A percentile compares a stretch with the other conserved stretches of the same genome.
Conservation (phyloP, 1,140 invertebrate species). For the Dreissena rostriformis region DNA sequence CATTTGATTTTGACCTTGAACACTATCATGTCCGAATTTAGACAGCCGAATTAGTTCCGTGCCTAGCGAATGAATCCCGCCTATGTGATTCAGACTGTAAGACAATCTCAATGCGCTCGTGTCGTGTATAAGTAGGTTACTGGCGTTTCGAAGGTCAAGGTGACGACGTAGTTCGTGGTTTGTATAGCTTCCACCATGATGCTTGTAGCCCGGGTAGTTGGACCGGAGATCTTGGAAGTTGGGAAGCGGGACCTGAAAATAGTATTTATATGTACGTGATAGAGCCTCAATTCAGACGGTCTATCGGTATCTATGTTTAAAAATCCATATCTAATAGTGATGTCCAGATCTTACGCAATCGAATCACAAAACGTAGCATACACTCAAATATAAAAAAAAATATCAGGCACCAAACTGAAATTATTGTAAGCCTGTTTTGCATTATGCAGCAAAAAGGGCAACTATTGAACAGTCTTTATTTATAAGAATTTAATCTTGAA, state of each 20-base stretch:
- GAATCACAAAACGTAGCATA: too few species aligned
- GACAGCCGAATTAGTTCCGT: conserved; percentile 69
- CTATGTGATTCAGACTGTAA: conserved; percentile 74
- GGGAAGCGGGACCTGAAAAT: conserved; percentile 70
- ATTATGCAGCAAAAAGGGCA: too few species aligned
- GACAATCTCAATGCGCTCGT: conserved; percentile 77
- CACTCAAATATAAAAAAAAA: too few species aligned
- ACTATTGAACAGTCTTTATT: too few species aligned
- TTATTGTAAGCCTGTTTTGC: too few species aligned
- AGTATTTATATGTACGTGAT: neutral
- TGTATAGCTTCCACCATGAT: conserved; percentile 73
- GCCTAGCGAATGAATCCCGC: conserved; percentile 72
- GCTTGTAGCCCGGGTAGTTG: conserved; percentile 75
- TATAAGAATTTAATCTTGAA: too few species aligned
- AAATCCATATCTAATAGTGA: too few species aligned
- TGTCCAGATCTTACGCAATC: too few species aligned
- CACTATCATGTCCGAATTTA: conserved; percentile 74
- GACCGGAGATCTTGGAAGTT: conserved; percentile 66
- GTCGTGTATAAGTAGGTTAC: conserved; percentile 68
- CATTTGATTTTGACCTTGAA: conserved; percentile 64
- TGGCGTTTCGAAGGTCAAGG: conserved; percentile 60
- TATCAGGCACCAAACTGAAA: too few species aligned
- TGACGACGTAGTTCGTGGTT: conserved; percentile 66
- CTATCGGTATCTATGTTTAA: too few species aligned
- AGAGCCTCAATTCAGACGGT: too few species aligned